Evolutionary conservation across 2,113 vertebrate genomes (phyloP).

Genomic region (Vicugna pacos): DNA sequence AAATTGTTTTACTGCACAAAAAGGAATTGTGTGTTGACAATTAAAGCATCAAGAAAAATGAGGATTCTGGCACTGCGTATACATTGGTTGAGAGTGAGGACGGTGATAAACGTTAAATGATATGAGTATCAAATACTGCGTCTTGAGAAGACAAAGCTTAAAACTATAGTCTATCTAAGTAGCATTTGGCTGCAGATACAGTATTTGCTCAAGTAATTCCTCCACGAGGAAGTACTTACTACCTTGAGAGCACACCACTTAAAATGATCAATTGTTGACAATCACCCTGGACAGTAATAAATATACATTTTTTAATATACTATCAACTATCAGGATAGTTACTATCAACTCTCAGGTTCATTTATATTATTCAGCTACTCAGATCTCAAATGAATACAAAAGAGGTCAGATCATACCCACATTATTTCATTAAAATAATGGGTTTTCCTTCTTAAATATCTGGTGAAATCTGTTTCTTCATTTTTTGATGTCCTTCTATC

Average conservation of each 20-base stretch:
- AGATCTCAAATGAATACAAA: constrained; percentile 35
- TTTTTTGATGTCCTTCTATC: neutral
- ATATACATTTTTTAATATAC: neutral
- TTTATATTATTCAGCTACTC: neutral
- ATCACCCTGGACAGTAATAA: neutral
- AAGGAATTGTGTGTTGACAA: neutral
- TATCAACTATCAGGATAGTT: constrained; percentile 14
- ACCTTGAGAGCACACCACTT: neutral
- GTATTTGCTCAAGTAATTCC: constrained; percentile 14
- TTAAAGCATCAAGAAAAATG: neutral
- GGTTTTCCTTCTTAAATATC: constrained; percentile 4
- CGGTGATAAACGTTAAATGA: neutral
- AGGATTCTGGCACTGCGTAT: neutral
- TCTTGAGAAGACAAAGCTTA: constrained; percentile 26
- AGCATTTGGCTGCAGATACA: neutral
- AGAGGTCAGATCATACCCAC: neutral
- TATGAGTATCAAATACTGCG: neutral
- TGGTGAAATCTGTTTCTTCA: constrained; percentile 12
- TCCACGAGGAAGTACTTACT: neutral
- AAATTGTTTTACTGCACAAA: constrained; percentile 20
- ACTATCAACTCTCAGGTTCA: neutral
- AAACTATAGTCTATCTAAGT: neutral
- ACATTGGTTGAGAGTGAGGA: neutral
- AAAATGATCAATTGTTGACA: neutral
- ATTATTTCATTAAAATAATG: neutral